phyloP scores from a whole-genome alignment of 1,140 invertebrate species.

The Heliconius eleuchia region DNA sequence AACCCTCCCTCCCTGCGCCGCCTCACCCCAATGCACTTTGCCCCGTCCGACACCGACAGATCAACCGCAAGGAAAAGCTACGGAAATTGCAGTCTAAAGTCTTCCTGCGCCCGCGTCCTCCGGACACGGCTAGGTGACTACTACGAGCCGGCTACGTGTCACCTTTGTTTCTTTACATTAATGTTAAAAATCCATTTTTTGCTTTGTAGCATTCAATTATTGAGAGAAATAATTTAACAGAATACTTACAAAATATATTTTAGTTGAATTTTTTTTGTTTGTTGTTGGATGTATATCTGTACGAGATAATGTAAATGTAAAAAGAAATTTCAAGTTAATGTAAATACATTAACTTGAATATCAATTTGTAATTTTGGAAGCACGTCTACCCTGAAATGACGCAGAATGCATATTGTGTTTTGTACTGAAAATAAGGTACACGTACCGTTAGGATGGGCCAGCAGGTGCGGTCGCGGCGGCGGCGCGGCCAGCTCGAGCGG shows the following conservation, averaged over 20 bases:
- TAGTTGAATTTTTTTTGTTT: background rate
- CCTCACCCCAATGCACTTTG: background rate
- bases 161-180: background rate
- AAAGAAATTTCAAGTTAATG: too few species aligned
- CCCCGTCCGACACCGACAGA: background rate
- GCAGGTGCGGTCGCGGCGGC: constrained; percentile 54
- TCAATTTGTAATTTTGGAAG: background rate
- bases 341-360: background rate
- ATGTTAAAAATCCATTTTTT: background rate
- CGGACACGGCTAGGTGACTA: background rate
- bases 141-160: background rate
- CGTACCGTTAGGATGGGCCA: constrained; percentile 53
- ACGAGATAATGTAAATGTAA: too few species aligned
- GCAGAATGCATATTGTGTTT: too few species aligned
- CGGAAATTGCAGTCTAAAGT: background rate
- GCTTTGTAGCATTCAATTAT: background rate
- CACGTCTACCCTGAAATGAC: too few species aligned
- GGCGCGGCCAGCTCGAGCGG: constrained; percentile 78
- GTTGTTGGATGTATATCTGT: background rate
- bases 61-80: background rate
- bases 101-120: background rate
- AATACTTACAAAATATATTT: too few species aligned
- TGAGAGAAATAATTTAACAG: background rate
- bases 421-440: background rate
- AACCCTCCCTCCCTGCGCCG: too few species aligned